Evolutionary conservation across 2,888 invertebrate species (phyloP), one percentile per base, ranked within the genome.

Genomic region (Cremastinae sp.): DNA sequence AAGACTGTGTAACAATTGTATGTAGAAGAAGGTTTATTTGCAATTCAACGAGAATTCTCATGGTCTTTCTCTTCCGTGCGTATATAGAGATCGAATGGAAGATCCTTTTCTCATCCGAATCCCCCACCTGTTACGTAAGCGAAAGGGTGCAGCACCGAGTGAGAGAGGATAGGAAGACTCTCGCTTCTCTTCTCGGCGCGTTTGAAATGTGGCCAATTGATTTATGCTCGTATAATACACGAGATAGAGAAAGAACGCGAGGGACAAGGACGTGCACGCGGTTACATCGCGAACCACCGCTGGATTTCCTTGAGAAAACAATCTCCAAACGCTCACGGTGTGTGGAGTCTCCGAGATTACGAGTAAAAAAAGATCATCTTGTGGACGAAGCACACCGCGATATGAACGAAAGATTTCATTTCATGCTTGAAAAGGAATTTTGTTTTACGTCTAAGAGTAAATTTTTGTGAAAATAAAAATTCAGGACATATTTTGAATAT

Each of bases 161-260:
- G 64, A 71, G 41, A 51, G 43, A 16, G n/a, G n/a, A 73, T 49
- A 47, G 54, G 53, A 45, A 28, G 41, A 36, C 28, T 28, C 28
- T 28, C 28, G 28, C 18, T n/a, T n/a, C 12, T 22, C 51, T 65
- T 68, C 34, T 47, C 76, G 14, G 38, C n/a, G 66, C 61, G 45
- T 62, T 76, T 64, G 74, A 80, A 78, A 79, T 78, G 76, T 79
- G 53, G 80, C 80, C 84, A 83, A 86, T 86, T 84, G 86, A 85
- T 85, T 85, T 85, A 84, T 83, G 80, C 72, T 75, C 71, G 3
- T 12, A 4, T 38, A 83, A 83, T 83, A 79, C 78, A 79, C 66
- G 75, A 45, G 54, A 49, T 73, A 74, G 61, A 45, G 18, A 18
- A 47, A 34, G 47, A 68, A 14, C 7, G 66, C 56, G 68, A 74